Evolutionary conservation across 2,797 vertebrate genomes (phyloP).

Genomic region (Crax fasciolata): DNA sequence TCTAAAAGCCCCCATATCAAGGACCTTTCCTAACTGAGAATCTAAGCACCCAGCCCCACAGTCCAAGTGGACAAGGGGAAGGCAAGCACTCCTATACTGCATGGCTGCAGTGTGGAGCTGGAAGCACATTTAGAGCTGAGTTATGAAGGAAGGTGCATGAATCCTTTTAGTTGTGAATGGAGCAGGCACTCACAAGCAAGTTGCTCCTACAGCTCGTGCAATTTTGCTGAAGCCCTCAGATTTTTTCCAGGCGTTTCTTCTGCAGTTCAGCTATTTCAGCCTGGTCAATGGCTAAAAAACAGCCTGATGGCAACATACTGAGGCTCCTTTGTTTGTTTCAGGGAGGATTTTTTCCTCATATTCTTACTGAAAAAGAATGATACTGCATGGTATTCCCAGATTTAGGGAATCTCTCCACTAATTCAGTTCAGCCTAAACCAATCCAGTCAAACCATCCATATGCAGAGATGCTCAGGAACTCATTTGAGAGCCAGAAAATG

Average conservation of each 20-base stretch:
- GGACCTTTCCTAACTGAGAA: background rate
- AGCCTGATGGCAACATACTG: background rate
- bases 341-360: background rate
- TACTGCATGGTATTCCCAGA: background rate
- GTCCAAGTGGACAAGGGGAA: background rate
- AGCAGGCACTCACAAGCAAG: background rate
- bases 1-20: background rate
- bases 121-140: background rate
- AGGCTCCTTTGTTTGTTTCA: background rate
- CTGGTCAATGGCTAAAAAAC: background rate
- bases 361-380: background rate
- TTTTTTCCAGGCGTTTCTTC: constrained; percentile 44
- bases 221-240: constrained; percentile 24
- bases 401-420: constrained; percentile 12
- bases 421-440: constrained; percentile 38
- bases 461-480: constrained; percentile 26
- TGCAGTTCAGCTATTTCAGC: constrained; percentile 43
- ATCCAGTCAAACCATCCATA: constrained; percentile 32
- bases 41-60: background rate
- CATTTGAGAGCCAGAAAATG: background rate
- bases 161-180: background rate
- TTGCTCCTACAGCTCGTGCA: background rate
- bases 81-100: background rate
- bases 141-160: background rate
- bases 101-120: background rate